Base-by-base conservation (phyloP, 2,888 invertebrate species). In the Chaetogeoica ovagalla region DNA sequence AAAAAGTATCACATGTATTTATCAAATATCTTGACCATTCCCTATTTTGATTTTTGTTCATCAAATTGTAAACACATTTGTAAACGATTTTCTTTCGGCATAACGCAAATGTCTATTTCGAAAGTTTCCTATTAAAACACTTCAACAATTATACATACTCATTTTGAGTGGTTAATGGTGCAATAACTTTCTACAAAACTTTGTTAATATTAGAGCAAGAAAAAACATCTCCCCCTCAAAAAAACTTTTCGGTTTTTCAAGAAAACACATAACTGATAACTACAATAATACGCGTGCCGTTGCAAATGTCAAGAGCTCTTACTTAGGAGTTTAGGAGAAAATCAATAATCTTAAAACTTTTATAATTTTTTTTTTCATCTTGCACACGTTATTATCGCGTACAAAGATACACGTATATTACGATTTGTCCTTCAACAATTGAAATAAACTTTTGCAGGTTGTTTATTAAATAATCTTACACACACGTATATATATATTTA, bases 271-370 rank as follows among this genome's bases (percentile, higher is more conserved):
- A 65, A 74, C 63, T 43, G 74, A 66, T 75, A 39, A 57, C 65
- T 43, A 30, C 30, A 75, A 65, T 75, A 65, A 75, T 65, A 75
- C 23, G 55, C 23, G 55, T 75, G 65, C 21, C 55, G 39, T 11
- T 39, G 39, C 37, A 43, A 75, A 75, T 17, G 39, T 75, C 74
- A 66, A 65, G 57, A 75, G 63, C 63, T 74, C 43, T 75, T 75
- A 75, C 55, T 57, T 39, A 57, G 19, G 39, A 75, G 74, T 75
- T 75, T 39, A 75, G 65, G 65, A 55, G 37, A 65, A 65, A 75
- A 75, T 65, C 55, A 65, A 75, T 66, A 65, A 75, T 66, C 55
- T 66, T 7, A 19, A 74, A 75, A 75, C 74, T 75, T 75, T 74
- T 65, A 65, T 55, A 59, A 63, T 55, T 62, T 65, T 74, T 52